phyloP scores from a whole-genome alignment of 2,888 invertebrate genomes.

The Gymnocheta viridis region DNA sequence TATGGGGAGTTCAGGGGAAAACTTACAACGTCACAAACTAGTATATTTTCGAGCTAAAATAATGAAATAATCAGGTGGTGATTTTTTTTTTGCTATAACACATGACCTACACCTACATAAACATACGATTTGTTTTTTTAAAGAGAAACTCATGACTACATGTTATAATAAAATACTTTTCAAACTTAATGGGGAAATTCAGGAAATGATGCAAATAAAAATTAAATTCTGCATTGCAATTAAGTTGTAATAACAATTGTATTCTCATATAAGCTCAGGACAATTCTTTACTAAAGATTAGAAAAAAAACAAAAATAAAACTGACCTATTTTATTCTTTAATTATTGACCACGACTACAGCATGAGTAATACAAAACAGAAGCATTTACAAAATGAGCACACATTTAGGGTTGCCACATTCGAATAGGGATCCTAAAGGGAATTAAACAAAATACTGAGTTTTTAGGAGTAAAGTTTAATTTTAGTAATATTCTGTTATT shows the following conservation, averaged over 20 bases:
- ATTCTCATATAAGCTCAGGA: neutral
- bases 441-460: too few species aligned
- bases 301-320: neutral
- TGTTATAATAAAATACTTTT: slow-evolving; percentile 4
- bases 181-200: slow-evolving; percentile 11
- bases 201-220: neutral
- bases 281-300: neutral
- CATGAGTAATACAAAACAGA: neutral
- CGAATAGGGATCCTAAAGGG: too few species aligned
- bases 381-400: neutral
- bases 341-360: neutral
- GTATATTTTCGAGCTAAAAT: slow-evolving; percentile 43
- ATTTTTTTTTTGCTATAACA: slow-evolving; percentile 20
- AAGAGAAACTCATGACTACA: slow-evolving; percentile 35
- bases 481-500: too few species aligned
- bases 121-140: slow-evolving; percentile 8
- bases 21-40: slow-evolving; percentile 31
- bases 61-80: slow-evolving; percentile 27
- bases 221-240: neutral
- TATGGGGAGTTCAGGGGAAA: slow-evolving; percentile 34
- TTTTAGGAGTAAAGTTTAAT: too few species aligned
- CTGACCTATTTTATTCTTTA: neutral
- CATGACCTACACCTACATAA: slow-evolving; percentile 44
- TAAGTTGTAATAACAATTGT: neutral
- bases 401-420: neutral